Base-by-base conservation (phyloP, 2,797 vertebrate species). In the Catharus ustulatus region DNA sequence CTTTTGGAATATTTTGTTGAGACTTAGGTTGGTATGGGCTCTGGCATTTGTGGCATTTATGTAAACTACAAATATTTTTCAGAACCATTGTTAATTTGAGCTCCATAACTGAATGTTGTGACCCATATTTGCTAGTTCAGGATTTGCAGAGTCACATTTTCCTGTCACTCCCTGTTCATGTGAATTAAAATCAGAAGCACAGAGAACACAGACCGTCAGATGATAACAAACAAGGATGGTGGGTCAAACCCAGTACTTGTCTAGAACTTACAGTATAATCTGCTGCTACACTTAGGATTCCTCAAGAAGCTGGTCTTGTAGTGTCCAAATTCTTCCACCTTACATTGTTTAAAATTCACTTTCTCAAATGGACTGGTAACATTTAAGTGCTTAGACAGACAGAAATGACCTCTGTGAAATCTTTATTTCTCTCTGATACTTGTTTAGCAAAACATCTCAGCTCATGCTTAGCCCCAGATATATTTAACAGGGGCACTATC, bases 101-200 rank as follows among this genome's bases (percentile, higher is more conserved):
- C 51, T 83, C 59, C 64, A 22, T 72, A 52, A 71, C 74, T 91
- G 84, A 68, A 84, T 91, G 94, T 94, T 78, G 46, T 83, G 83
- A 89, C 32, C 38, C 43, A 36, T 93, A 81, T 92, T 96, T 89
- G 76, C 57, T 90, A 64, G 57, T 74, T 84, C 80, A 94, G 71
- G 27, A 58, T 93, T 97, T 95, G 46, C 58, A 68, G 68, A 76
- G 46, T 94, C 29, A 21, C 30, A 16, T 91, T 96, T 81, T 93
- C 76, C 36, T 86, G 38, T 94, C 55, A 57, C 68, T 84, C 29
- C 27, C 61, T 89, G 62, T 73, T 94, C 78, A 15, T 62, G 73
- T 76, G 84, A 96, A 88, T 87, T 90, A 82, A 77, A 86, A 90
- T 85, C 57, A 67, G 89, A 67, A 89, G 67, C 27, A 34, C 32